phyloP scores from a whole-genome alignment of 2,797 vertebrate species.

The Florisuga fusca region DNA sequence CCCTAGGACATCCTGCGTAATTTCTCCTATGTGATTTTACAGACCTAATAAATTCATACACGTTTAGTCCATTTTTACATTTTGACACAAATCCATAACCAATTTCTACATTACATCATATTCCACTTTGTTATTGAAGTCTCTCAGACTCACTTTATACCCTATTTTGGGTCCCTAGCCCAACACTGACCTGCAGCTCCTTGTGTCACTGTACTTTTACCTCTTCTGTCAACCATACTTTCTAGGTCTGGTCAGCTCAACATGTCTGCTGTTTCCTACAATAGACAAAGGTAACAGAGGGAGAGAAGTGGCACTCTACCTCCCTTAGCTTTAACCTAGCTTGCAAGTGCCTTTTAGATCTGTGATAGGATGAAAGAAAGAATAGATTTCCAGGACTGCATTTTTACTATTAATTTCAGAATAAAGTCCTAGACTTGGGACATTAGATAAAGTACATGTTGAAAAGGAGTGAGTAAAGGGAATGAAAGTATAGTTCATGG shows the following conservation, averaged over 20 bases:
- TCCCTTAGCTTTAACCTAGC: neutral
- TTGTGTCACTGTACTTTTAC: fast-evolving
- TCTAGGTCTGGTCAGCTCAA: neutral
- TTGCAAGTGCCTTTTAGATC: neutral
- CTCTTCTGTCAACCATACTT: neutral
- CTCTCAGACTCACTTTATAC: neutral
- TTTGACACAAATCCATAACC: neutral
- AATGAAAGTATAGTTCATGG: neutral
- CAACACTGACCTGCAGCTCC: neutral
- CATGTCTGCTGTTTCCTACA: neutral
- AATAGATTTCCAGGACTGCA: neutral
- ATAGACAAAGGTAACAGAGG: neutral
- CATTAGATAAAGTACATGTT: neutral
- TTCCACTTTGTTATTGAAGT: neutral
- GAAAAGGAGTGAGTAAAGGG: neutral
- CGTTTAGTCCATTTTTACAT: neutral
- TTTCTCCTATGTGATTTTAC: neutral
- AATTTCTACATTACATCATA: neutral
- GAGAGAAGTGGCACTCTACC: neutral
- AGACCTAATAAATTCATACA: neutral
- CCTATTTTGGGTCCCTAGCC: fast-evolving
- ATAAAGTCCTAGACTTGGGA: neutral
- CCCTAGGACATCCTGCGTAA: neutral
- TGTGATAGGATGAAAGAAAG: neutral
- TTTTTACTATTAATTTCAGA: neutral